These are phyloP conservation scores for Bovichtus variegatus DNA, from an alignment of 2,797 vertebrate genomes.

Conservation along the genomic window DNA sequence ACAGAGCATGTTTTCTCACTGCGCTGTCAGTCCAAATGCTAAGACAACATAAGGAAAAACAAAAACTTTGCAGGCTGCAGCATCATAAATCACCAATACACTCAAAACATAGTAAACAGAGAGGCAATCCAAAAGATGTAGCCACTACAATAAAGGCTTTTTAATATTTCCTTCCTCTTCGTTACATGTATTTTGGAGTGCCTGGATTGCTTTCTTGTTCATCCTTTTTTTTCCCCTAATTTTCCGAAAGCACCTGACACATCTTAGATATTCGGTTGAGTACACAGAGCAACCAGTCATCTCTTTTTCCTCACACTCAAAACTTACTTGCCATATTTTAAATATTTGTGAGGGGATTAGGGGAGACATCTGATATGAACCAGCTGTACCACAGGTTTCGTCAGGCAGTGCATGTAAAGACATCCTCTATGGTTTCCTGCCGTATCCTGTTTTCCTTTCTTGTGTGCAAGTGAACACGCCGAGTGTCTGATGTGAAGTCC, in stretches of 20 bases:
- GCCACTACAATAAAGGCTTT: no score
- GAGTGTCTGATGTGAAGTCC: conserved; percentile 39
- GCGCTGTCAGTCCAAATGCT: neutral
- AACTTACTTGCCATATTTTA: neutral
- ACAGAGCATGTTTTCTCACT: conserved; percentile 6
- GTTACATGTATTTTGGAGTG: no score
- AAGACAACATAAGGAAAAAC: neutral
- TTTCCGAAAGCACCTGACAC: no score
- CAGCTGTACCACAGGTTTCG: conserved; percentile 2
- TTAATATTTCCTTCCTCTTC: no score
- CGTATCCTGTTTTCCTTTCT: conserved; percentile 17
- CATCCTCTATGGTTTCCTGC: neutral
- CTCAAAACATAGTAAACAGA: neutral
- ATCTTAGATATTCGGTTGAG: neutral
- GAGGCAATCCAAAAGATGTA: no score
- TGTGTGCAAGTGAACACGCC: conserved; percentile 8
- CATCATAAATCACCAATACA: neutral
- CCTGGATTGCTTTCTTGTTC: no score
- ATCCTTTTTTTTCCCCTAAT: no score
- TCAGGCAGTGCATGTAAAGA: neutral
- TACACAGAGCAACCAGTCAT: neutral
- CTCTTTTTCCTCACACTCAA: neutral
- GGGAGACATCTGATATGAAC: neutral
- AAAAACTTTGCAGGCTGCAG: neutral
- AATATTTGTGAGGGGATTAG: neutral